Base-by-base conservation (phyloP, 2,113 vertebrate genomes). In the Pteropus alecto region DNA sequence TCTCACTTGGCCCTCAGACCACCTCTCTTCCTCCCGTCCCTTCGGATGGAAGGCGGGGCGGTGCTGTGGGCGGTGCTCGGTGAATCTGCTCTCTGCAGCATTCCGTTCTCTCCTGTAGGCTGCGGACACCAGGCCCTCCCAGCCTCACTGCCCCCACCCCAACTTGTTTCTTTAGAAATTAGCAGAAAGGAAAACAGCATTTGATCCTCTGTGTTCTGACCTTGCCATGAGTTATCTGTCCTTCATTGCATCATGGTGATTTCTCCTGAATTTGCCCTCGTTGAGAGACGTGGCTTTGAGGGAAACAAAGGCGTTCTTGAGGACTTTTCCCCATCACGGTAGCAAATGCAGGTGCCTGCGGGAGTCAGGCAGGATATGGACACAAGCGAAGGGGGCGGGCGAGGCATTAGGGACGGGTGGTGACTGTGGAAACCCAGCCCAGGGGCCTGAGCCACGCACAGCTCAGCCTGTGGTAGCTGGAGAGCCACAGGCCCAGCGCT, bases 61-160 rank as follows among this genome's bases (percentile, higher is more conserved):
- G 2, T 0, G 5, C 56, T 48, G 51, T 5, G 0, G 46, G 48
- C 0, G 0, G 2, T 0, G 5, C 56, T 48, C 60, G 6, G 0
- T 3, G 28, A 56, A 0, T 14, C 81, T 60, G 68, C 93, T 95
- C 93, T 97, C 95, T 71, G 63, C 90, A 14, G 76, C 2, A 15
- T 94, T 96, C 90, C 96, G 61, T 88, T 85, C 76, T 56, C 96
- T 89, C 76, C n/a, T 56, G 14, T 24, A 26, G 87, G 90, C 74
- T 83, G 5, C 78, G 35, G 6, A 54, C 43, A 3, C 65, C 51
- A 46, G 0, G 28, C 26, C 46, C 73, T 58, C 19, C 48, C 2
- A 2, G 1, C 94, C 21, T 8, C 14, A 3, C 56, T 1, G 71
- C 93, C 51, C 21, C 85, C 93, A 87, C n/a, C 48, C 51, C n/a